Evolutionary conservation across 2,797 vertebrate species (phyloP).

Genomic region (Sorex maritimensis): DNA sequence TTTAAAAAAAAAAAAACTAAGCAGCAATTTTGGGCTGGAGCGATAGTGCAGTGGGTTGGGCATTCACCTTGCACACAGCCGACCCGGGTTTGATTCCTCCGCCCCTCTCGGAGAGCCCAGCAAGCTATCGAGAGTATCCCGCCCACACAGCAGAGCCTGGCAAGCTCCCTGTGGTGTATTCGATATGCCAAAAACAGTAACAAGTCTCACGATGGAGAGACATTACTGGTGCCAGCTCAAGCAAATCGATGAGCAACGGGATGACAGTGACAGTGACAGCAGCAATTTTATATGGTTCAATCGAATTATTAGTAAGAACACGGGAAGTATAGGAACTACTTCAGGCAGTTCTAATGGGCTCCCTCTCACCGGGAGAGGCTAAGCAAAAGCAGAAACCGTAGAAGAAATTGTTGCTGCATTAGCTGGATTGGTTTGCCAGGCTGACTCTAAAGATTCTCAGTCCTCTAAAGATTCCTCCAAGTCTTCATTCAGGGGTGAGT

Average conservation of each 20-base stretch:
- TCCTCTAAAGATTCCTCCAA: background rate
- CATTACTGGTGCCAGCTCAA: too few relatives aligned
- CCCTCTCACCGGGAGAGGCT: background rate
- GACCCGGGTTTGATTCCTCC: too few relatives aligned
- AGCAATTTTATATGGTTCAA: background rate
- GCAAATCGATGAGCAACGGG: too few relatives aligned
- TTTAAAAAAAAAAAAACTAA: background rate
- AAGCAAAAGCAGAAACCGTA: conserved; percentile 27
- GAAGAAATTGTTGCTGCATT: conserved; percentile 29
- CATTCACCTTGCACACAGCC: too few relatives aligned
- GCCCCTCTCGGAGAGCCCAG: too few relatives aligned
- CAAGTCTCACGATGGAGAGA: too few relatives aligned
- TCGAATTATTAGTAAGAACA: background rate
- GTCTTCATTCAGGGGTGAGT: conserved; percentile 46
- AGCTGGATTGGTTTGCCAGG: background rate
- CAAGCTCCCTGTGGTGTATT: too few relatives aligned
- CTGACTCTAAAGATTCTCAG: conserved; percentile 37
- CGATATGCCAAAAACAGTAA: too few relatives aligned
- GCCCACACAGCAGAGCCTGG: too few relatives aligned
- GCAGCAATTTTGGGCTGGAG: too few relatives aligned
- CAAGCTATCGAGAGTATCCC: too few relatives aligned
- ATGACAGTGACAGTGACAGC: background rate
- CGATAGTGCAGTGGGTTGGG: too few relatives aligned
- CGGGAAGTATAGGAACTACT: background rate
- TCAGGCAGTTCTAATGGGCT: conserved; percentile 31